A percentile compares a stretch with the other conserved stretches of the same genome.
Conservation (phyloP, 1,140 invertebrate genomes). For the Dufourea novaeangliae region DNA sequence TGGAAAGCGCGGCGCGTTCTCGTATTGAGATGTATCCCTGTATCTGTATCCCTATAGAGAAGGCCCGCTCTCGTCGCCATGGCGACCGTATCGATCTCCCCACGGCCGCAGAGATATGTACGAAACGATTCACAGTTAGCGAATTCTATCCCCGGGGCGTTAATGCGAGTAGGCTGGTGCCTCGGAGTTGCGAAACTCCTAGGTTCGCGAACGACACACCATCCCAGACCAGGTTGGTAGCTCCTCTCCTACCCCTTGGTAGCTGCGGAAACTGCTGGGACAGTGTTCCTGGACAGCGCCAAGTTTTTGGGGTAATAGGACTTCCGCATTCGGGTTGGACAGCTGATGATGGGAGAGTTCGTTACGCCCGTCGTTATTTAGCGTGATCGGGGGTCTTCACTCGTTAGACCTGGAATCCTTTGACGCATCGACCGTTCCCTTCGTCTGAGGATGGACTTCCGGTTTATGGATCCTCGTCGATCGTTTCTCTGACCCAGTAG, state of each 20-base stretch:
- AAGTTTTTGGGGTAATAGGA: neutral
- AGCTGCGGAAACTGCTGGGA: neutral
- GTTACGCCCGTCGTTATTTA: too few species aligned
- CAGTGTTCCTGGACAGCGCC: too few species aligned
- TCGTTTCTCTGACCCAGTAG: too few species aligned
- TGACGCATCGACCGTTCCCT: too few species aligned
- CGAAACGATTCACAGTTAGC: constrained; percentile 72
- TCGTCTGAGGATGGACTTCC: too few species aligned
- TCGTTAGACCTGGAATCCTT: too few species aligned
- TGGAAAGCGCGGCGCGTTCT: constrained; percentile 43
- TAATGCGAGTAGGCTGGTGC: constrained; percentile 70
- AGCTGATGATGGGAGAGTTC: too few species aligned
- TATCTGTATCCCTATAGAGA: constrained; percentile 66
- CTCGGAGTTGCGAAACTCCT: constrained; percentile 43
- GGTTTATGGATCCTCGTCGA: too few species aligned
- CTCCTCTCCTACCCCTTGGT: neutral
- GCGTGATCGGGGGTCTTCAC: too few species aligned
- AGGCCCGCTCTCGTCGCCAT: constrained; percentile 62
- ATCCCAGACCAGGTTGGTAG: too few species aligned
- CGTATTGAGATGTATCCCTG: constrained; percentile 73
- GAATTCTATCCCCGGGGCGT: constrained; percentile 68
- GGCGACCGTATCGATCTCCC: constrained; percentile 72
- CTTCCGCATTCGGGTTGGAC: neutral
- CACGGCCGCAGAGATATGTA: constrained; percentile 67
- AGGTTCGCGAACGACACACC: neutral